These are phyloP conservation scores for Todiramphus chloris DNA, from an alignment of 2,113 vertebrate species.

Conservation along the genomic window DNA sequence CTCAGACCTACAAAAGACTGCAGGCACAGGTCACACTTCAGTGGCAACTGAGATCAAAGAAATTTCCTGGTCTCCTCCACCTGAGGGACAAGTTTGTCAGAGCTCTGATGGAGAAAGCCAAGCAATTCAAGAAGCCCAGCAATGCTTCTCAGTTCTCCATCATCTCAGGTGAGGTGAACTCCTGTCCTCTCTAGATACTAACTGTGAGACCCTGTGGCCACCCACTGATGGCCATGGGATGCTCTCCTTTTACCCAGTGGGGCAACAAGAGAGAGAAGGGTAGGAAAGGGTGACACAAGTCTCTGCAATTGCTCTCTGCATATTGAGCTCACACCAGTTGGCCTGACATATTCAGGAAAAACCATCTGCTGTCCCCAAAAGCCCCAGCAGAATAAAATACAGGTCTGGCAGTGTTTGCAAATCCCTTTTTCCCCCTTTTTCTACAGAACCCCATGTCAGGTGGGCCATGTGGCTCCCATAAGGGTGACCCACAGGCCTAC, in stretches of 20 bases:
- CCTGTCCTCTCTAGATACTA: background rate
- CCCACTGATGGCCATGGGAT: fast-evolving
- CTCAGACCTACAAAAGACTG: constrained; percentile 45
- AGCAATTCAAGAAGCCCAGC: background rate
- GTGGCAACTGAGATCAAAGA: constrained; percentile 52
- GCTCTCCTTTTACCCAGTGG: background rate
- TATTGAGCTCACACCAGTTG: too few species aligned
- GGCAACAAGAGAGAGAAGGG: background rate
- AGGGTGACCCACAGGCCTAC: background rate
- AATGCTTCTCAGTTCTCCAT: background rate
- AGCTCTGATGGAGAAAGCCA: constrained; percentile 28
- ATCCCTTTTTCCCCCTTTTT: fast-evolving
- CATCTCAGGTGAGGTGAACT: constrained; percentile 11
- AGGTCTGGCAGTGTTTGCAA: background rate
- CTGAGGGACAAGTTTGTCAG: constrained; percentile 49
- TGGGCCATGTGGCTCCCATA: background rate
- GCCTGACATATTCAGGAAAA: background rate
- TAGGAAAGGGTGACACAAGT: background rate
- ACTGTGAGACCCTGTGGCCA: fast-evolving
- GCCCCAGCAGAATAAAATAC: background rate
- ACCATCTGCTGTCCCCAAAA: background rate
- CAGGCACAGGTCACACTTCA: constrained; percentile 48
- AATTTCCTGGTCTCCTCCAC: constrained; percentile 34
- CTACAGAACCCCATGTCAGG: fast-evolving
- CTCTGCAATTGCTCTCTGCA: background rate